phyloP scores from a whole-genome alignment of 2,113 vertebrate genomes.

The human region DNA sequence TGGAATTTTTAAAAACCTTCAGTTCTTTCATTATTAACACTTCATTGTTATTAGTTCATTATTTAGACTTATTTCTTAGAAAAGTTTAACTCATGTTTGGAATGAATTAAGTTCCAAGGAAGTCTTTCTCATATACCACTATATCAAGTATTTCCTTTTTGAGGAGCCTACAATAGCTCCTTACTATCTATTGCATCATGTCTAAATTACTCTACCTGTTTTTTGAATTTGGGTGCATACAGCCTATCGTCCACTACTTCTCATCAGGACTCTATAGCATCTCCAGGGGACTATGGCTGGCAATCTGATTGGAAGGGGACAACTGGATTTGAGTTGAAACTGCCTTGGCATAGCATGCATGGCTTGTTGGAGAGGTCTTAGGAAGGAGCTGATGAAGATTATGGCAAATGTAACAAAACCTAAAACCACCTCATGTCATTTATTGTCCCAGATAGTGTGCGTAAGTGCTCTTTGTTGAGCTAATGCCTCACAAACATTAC shows the following conservation, averaged over 20 bases:
- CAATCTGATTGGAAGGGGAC: neutral
- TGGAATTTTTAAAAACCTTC: neutral
- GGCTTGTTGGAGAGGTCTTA: neutral
- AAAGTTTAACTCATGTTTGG: conserved; percentile 50
- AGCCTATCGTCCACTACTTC: neutral
- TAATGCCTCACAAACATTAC: neutral
- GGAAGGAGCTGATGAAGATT: neutral
- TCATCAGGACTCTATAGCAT: no score
- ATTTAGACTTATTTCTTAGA: conserved; percentile 55
- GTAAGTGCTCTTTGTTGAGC: neutral
- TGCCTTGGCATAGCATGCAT: neutral
- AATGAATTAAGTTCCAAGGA: neutral
- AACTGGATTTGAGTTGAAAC: neutral
- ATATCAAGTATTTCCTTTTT: neutral
- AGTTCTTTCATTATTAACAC: conserved; percentile 40
- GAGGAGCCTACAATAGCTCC: neutral
- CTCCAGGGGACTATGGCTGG: neutral
- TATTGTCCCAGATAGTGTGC: neutral
- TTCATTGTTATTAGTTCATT: conserved; percentile 54
- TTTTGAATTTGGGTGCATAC: neutral
- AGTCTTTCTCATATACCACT: neutral
- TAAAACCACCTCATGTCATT: neutral
- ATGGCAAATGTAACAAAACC: neutral
- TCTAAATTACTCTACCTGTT: neutral
- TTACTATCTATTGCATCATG: neutral